phyloP scores from a whole-genome alignment of 1,140 invertebrate species.

The Drosophila parvula region DNA sequence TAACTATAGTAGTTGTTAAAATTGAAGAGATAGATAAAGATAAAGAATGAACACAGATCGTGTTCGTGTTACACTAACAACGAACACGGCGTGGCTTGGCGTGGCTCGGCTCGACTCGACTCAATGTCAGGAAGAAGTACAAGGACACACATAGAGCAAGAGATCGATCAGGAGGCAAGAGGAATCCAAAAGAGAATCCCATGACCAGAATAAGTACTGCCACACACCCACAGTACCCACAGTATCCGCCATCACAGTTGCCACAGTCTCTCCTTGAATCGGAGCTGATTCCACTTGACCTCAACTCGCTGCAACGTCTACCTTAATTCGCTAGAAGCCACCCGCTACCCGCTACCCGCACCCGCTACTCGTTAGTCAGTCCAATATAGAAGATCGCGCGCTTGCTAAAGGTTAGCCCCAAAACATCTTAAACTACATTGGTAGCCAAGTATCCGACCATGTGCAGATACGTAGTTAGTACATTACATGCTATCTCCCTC shows the following conservation, averaged over 20 bases:
- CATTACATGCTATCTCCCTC: constrained; percentile 58
- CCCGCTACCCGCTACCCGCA: constrained; percentile 40
- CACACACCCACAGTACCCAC: constrained; percentile 2
- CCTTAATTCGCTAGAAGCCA: constrained; percentile 45
- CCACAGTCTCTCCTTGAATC: constrained; percentile 19
- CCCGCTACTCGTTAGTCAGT: constrained; percentile 73
- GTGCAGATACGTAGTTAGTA: constrained; percentile 79
- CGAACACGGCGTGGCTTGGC: constrained; percentile 15
- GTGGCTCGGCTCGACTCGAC: constrained; percentile 19
- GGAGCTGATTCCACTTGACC: constrained; percentile 53
- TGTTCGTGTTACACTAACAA: too few relatives aligned
- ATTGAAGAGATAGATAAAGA: constrained; percentile 9
- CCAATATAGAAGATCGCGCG: constrained; percentile 73
- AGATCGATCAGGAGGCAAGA: constrained; percentile 38
- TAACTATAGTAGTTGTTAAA: constrained; percentile 22
- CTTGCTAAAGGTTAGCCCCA: constrained; percentile 80
- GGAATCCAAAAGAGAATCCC: constrained; percentile 8
- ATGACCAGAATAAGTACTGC: constrained; percentile 2
- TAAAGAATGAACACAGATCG: constrained; percentile 7
- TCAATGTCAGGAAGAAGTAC: too few relatives aligned
- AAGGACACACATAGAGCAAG: constrained; percentile 44
- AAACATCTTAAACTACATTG: constrained; percentile 74
- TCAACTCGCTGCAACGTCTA: constrained; percentile 44
- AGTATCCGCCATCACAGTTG: constrained; percentile 2
- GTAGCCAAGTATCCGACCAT: constrained; percentile 57